Evolutionary conservation across 2,888 invertebrate species (phyloP).

Genomic region (Cotesia congregata): DNA sequence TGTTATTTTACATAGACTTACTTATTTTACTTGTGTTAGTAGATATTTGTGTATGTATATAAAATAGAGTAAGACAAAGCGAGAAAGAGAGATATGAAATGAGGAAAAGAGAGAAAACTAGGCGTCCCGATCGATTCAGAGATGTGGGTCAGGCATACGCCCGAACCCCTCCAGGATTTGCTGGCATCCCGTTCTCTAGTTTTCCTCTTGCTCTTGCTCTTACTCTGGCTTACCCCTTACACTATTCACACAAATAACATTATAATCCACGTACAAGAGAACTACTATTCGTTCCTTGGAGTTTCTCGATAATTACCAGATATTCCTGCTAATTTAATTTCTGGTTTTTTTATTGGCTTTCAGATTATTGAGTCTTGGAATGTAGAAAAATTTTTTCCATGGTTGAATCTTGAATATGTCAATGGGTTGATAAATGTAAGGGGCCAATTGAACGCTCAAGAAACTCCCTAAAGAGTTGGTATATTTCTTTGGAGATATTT

Average conservation of each 20-base stretch:
- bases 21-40: neutral
- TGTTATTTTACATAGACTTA: neutral
- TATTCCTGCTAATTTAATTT: neutral
- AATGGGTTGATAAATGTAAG: slow-evolving; percentile 16
- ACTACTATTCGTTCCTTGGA: neutral
- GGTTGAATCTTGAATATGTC: neutral
- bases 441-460: slow-evolving; percentile 20
- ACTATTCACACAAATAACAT: slow-evolving; percentile 21
- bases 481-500: slow-evolving; percentile 9
- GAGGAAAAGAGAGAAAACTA: slow-evolving; percentile 33
- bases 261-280: slow-evolving; percentile 23
- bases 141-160: slow-evolving; percentile 63
- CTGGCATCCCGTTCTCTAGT: slow-evolving; percentile 44
- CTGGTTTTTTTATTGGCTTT: neutral
- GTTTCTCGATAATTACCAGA: slow-evolving; percentile 16
- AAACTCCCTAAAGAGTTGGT: slow-evolving; percentile 3
- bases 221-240: slow-evolving; percentile 8
- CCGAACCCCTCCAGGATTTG: slow-evolving; percentile 56
- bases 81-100: neutral
- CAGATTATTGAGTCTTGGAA: neutral
- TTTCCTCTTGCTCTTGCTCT: slow-evolving; percentile 37
- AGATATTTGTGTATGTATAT: neutral
- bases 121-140: slow-evolving; percentile 56
- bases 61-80: neutral
- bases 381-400: neutral